Conservation (phyloP, 1,140 invertebrate genomes). For the Cepaea nemoralis region DNA sequence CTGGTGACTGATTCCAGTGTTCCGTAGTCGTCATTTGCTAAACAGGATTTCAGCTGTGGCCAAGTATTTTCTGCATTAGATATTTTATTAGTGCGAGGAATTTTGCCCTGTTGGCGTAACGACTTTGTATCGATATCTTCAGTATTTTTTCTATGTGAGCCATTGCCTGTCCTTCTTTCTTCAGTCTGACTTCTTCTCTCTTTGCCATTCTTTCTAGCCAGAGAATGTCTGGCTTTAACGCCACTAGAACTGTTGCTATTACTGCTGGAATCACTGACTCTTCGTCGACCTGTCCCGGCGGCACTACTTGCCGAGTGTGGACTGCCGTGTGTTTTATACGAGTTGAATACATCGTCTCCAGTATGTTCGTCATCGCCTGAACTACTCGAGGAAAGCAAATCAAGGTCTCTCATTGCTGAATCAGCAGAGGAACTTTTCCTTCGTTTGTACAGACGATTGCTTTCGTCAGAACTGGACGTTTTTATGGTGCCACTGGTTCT, state of each 20-base stretch:
- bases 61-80: background rate
- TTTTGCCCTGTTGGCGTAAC: background rate
- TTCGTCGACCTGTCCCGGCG: background rate
- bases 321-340: background rate
- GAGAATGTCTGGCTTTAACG: background rate
- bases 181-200: background rate
- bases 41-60: background rate
- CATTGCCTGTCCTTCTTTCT: background rate
- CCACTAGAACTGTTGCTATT: background rate
- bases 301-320: background rate
- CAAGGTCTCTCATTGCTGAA: constrained; percentile 44
- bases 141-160: background rate
- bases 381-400: constrained; percentile 40
- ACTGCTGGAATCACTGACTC: constrained; percentile 8
- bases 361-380: constrained; percentile 10
- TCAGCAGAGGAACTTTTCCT: constrained; percentile 41
- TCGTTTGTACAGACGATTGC: background rate
- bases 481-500: background rate
- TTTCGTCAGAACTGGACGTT: constrained; percentile 15
- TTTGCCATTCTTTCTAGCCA: background rate
- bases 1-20: background rate
- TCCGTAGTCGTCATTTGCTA: background rate
- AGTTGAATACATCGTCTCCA: background rate
- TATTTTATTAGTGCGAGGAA: background rate
- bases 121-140: background rate